These are phyloP conservation scores for Sarcophilus harrisii DNA, from an alignment of 2,797 vertebrate genomes.

Conservation along the genomic window DNA sequence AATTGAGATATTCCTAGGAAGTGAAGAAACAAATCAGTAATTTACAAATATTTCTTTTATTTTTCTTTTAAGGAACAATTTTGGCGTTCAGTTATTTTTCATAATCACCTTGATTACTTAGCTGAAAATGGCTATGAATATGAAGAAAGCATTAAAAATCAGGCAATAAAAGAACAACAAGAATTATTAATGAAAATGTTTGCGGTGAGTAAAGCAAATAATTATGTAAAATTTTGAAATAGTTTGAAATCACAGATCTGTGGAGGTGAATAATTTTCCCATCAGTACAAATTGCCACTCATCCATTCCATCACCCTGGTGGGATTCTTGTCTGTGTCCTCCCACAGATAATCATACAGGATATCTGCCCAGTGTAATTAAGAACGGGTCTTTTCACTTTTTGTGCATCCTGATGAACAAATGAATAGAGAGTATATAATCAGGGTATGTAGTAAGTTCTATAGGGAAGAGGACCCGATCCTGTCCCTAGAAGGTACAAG, in stretches of 20 bases:
- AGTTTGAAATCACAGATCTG: background rate
- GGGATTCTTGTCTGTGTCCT: background rate
- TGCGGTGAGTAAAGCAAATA: slow-evolving; percentile 90
- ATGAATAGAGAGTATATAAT: background rate
- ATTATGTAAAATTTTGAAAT: background rate
- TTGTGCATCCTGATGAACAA: background rate
- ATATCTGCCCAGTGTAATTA: background rate
- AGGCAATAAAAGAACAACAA: slow-evolving; percentile 93
- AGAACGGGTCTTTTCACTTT: background rate
- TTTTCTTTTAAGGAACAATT: slow-evolving; percentile 91
- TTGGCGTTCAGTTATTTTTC: slow-evolving; percentile 94
- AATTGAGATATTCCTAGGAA: background rate
- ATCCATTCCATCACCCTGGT: background rate
- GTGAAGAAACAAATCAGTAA: background rate
- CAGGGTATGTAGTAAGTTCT: background rate
- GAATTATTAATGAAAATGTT: slow-evolving; percentile 98
- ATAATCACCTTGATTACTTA: slow-evolving; percentile 92
- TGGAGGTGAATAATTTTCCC: background rate
- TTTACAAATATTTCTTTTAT: background rate
- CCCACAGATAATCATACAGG: background rate
- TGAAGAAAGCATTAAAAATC: slow-evolving; percentile 88
- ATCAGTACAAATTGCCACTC: background rate
- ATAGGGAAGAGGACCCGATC: background rate
- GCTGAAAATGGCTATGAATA: slow-evolving; percentile 92
- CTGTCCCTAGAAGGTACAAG: background rate